Percentiles rank a stretch among this genome's conserved stretches.
phyloP scores from a whole-genome alignment of 2,797 vertebrate species.

The Iguana delicatissima region DNA sequence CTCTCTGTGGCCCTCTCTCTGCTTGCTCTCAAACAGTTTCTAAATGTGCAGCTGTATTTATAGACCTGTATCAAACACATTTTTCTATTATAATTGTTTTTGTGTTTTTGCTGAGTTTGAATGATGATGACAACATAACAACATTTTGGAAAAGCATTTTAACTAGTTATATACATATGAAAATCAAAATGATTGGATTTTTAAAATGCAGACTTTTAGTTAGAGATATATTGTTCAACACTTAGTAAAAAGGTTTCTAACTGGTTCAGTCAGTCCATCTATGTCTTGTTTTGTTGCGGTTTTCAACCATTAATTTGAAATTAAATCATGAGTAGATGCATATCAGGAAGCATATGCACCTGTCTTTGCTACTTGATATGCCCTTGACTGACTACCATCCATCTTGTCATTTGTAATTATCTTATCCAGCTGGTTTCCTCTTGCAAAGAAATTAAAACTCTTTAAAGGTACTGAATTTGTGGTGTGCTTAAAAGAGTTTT shows the following conservation, averaged over 20 bases:
- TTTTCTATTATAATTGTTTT: no score
- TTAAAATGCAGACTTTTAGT: background rate
- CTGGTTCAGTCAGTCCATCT: background rate
- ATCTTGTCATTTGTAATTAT: background rate
- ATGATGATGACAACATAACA: no score
- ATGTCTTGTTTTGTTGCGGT: background rate
- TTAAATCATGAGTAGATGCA: background rate
- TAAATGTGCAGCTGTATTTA: no score
- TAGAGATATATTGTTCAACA: background rate
- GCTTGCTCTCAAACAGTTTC: no score
- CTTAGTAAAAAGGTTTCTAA: background rate
- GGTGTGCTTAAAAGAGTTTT: background rate
- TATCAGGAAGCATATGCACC: constrained; percentile 21
- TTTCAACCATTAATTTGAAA: constrained; percentile 2
- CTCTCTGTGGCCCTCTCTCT: no score
- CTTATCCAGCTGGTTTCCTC: background rate
- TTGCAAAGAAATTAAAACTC: background rate
- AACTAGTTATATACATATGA: background rate
- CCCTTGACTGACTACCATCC: constrained; percentile 22
- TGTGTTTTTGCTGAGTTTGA: no score
- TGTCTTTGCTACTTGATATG: constrained; percentile 22
- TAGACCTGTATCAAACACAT: no score
- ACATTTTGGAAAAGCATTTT: background rate
- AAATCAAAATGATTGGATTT: background rate
- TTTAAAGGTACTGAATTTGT: constrained; percentile 1